phyloP scores from a whole-genome alignment of 2,888 invertebrate species.

The Aporophyla lueneburgensis region DNA sequence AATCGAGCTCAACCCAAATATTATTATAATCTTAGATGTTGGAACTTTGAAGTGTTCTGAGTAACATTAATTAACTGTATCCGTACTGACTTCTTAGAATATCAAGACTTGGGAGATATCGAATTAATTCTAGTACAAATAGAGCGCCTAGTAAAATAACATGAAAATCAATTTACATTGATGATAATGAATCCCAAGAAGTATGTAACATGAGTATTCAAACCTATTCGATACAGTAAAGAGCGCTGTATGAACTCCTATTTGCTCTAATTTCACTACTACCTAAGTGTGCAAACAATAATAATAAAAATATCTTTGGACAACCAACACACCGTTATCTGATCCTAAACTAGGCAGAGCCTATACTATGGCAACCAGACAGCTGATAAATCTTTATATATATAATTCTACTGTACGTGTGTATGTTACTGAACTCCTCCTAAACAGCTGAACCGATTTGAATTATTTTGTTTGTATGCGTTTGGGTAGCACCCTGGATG shows the following conservation, averaged over 20 bases:
- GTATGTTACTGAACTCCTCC: too few species aligned
- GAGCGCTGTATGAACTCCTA: background rate
- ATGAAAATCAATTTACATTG: background rate
- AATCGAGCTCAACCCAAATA: conserved; percentile 20
- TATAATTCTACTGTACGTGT: too few species aligned
- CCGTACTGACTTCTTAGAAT: conserved; percentile 6
- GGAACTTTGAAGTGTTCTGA: conserved; percentile 9
- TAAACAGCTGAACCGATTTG: too few species aligned
- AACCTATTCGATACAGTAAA: background rate
- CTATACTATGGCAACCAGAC: too few species aligned
- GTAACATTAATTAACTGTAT: conserved; percentile 5
- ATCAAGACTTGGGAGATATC: background rate
- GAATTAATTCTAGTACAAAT: background rate
- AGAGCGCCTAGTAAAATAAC: background rate
- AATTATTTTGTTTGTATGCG: too few species aligned
- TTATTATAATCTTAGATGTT: conserved; percentile 19
- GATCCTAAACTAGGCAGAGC: too few species aligned
- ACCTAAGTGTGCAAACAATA: background rate
- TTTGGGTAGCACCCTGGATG: too few species aligned
- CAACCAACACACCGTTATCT: too few species aligned
- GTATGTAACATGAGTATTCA: background rate
- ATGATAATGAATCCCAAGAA: background rate
- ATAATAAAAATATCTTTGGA: too few species aligned
- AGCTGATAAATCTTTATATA: too few species aligned
- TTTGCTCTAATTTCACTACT: background rate